Percentiles rank a stretch among this genome's conserved stretches.
Evolutionary conservation across 2,888 invertebrate species (phyloP).

Genomic region (Sphaeridia pumilis): DNA sequence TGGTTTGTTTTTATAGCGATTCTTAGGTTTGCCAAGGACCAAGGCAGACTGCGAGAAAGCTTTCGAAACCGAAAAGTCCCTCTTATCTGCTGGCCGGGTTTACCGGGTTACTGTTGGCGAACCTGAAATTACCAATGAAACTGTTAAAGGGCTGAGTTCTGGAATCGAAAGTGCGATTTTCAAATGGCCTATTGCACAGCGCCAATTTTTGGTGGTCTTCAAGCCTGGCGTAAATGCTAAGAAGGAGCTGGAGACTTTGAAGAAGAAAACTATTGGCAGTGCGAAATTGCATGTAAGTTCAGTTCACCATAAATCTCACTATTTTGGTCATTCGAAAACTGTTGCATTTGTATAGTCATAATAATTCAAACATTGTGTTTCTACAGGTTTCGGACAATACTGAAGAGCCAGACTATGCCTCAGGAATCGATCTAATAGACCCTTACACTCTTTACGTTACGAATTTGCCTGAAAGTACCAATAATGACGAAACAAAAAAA

Average conservation of each 20-base stretch:
- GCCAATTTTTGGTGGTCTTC: constrained; percentile 31
- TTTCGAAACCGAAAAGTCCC: constrained; percentile 25
- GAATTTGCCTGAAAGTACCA: constrained; percentile 23
- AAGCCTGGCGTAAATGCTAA: constrained; percentile 27
- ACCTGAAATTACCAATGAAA: constrained; percentile 15
- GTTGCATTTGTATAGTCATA: no score
- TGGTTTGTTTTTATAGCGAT: no score
- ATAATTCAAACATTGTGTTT: no score
- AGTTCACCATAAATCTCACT: no score
- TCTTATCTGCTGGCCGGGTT: constrained; percentile 19
- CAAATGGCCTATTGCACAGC: constrained; percentile 25
- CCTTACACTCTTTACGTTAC: constrained; percentile 30
- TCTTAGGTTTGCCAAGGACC: constrained; percentile 17
- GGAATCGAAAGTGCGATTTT: constrained; percentile 29
- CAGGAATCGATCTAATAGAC: constrained; percentile 22
- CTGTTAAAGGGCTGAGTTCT: constrained; percentile 21
- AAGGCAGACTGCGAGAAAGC: constrained; percentile 26
- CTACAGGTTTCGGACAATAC: constrained; percentile 16
- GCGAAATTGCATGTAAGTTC: constrained; percentile 22
- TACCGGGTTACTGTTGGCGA: constrained; percentile 26
- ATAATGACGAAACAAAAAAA: constrained; percentile 13
- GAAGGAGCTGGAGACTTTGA: constrained; percentile 30
- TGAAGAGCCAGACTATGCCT: constrained; percentile 2
- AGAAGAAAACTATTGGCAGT: constrained; percentile 20
- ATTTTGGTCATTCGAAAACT: no score